Evolutionary conservation across 2,797 vertebrate species (phyloP).

Genomic region (Chrosomus eos): DNA sequence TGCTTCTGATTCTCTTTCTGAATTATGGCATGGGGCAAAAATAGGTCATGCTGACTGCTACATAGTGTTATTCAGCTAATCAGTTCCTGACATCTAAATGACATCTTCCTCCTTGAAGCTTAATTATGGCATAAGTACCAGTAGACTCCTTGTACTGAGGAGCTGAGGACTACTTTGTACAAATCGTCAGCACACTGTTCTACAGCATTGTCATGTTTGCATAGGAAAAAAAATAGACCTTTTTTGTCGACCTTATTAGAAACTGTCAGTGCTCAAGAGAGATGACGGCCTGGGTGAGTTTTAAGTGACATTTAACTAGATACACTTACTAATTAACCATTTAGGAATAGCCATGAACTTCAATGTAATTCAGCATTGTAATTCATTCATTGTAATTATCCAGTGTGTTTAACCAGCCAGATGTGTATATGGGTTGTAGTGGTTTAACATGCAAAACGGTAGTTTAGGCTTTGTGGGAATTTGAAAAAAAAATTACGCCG

Average conservation of each 20-base stretch:
- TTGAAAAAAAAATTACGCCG: not conserved
- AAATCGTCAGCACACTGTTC: not conserved
- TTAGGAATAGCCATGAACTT: slow-evolving; percentile 8
- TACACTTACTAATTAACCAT: not conserved
- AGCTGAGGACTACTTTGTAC: not conserved
- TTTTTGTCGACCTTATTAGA: slow-evolving; percentile 18
- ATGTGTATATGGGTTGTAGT: not conserved
- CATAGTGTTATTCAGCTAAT: not conserved
- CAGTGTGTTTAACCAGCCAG: not conserved
- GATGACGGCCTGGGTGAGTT: not conserved
- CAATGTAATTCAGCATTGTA: not conserved
- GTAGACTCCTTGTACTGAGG: not conserved
- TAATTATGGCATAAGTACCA: slow-evolving; percentile 22
- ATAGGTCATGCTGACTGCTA: slow-evolving; percentile 10
- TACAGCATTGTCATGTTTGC: not conserved
- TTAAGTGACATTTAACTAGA: slow-evolving; percentile 4
- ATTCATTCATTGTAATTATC: not conserved
- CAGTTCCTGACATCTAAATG: not conserved
- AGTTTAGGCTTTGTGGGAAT: not conserved
- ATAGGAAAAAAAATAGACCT: not conserved
- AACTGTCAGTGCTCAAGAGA: slow-evolving; percentile 10
- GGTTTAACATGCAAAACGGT: not conserved
- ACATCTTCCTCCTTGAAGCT: slow-evolving; percentile 26
- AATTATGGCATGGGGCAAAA: not conserved
- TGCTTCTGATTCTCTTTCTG: not conserved